A percentile compares a stretch with the other conserved stretches of the same genome.
phyloP scores from a whole-genome alignment of 2,113 vertebrate genomes.

The Mohoua ochrocephala region DNA sequence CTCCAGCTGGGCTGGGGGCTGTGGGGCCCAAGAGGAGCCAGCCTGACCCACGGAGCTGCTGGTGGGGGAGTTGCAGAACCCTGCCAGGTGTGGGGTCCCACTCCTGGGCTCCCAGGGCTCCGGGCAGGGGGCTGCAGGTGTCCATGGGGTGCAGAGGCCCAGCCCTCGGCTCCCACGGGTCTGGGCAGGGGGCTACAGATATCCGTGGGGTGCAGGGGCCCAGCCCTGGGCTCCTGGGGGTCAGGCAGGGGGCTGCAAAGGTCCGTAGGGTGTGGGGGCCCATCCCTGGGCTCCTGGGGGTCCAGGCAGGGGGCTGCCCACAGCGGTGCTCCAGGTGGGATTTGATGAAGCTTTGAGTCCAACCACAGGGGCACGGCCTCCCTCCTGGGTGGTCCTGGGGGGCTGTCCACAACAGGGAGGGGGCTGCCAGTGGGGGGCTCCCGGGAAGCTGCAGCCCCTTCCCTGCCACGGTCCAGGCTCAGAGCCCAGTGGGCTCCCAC shows the following conservation, averaged over 20 bases:
- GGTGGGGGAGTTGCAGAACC: not conserved
- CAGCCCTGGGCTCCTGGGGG: not conserved
- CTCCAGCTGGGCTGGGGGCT: not conserved
- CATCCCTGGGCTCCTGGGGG: not conserved
- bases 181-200: not conserved
- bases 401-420: not conserved
- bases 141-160: not conserved
- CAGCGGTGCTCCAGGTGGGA: not conserved
- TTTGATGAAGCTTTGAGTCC: not conserved
- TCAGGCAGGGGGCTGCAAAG: not conserved
- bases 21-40: not conserved
- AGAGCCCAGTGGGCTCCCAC: not conserved
- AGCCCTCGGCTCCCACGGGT: not conserved
- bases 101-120: not conserved
- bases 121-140: not conserved
- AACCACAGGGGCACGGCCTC: accelerated
- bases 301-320: not conserved
- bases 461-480: not conserved
- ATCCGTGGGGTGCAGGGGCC: not conserved
- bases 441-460: not conserved
- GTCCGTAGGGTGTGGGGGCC: not conserved
- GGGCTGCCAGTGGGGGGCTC: not conserved
- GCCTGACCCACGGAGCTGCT: not conserved
- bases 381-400: not conserved
- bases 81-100: not conserved